These are phyloP conservation scores for Centropus unirufus DNA, from an alignment of 2,113 vertebrate genomes.

Conservation along the genomic window DNA sequence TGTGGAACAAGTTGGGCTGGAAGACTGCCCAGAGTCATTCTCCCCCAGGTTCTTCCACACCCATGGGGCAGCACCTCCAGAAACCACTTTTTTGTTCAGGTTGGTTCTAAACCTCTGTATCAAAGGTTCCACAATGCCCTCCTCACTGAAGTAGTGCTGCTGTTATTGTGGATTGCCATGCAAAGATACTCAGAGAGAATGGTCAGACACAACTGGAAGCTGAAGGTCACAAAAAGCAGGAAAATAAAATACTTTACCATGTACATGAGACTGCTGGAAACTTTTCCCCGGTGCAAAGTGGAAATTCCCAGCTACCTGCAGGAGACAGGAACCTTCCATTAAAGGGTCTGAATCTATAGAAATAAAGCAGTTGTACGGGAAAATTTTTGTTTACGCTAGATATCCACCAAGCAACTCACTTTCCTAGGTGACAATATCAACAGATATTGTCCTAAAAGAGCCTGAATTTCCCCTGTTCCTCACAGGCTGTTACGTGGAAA, in stretches of 20 bases:
- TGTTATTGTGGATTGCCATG: not conserved
- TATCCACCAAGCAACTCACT: not conserved
- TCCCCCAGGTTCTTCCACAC: not conserved
- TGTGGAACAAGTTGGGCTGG: not conserved
- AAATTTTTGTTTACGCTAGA: not conserved
- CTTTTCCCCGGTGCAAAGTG: slow-evolving; percentile 99
- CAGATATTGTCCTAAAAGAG: not conserved
- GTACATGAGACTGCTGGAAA: slow-evolving; percentile 98
- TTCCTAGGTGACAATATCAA: not conserved
- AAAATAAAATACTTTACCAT: slow-evolving; percentile 81
- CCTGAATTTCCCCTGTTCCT: not conserved
- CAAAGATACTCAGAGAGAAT: not conserved
- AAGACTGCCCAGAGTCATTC: not conserved
- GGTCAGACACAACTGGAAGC: not conserved
- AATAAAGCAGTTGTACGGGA: not conserved
- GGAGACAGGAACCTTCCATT: slow-evolving; percentile 18
- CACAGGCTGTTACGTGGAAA: not conserved
- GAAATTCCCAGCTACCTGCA: slow-evolving; percentile 97
- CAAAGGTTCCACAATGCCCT: not conserved
- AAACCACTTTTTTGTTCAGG: not conserved
- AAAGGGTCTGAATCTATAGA: not conserved
- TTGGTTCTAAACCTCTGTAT: not conserved
- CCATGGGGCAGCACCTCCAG: not conserved
- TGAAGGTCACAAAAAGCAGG: not conserved
- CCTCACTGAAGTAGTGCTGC: not conserved